Conservation (phyloP, 2,888 invertebrate species). For the Encarsia formosa region DNA sequence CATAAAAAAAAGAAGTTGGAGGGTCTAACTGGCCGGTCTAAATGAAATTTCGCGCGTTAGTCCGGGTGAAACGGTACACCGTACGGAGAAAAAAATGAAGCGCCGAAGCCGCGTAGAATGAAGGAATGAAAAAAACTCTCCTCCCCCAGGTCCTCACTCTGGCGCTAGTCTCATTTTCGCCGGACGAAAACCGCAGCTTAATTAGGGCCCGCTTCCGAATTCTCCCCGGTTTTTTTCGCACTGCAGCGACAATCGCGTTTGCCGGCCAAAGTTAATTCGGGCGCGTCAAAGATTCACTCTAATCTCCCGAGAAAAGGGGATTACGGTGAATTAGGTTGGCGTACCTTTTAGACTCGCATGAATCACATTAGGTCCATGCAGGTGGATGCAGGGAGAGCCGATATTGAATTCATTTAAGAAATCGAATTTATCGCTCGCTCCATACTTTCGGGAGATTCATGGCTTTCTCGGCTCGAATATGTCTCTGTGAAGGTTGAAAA, state of each 20-base stretch:
- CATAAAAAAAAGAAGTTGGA: too few species aligned
- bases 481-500: constrained; percentile 6
- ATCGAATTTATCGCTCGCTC: constrained; percentile 22
- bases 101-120: neutral
- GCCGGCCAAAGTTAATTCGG: constrained; percentile 16
- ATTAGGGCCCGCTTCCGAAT: constrained; percentile 22
- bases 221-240: neutral
- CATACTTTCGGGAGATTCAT: constrained; percentile 14
- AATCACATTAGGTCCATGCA: constrained; percentile 16
- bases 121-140: constrained; percentile 9
- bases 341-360: neutral
- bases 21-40: too few species aligned
- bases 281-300: too few species aligned
- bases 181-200: constrained; percentile 28
- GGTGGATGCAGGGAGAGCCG: neutral
- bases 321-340: too few species aligned
- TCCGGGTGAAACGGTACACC: neutral
- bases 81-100: neutral
- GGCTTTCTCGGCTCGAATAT: constrained; percentile 11
- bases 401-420: constrained; percentile 26
- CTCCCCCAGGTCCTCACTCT: constrained; percentile 1
- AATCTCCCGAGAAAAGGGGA: too few species aligned
- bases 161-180: constrained; percentile 26
- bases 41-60: constrained; percentile 23
- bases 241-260: constrained; percentile 23